These are phyloP conservation scores for Lutjanus argentimaculatus DNA, from an alignment of 2,797 vertebrate species.

Conservation along the genomic window DNA sequence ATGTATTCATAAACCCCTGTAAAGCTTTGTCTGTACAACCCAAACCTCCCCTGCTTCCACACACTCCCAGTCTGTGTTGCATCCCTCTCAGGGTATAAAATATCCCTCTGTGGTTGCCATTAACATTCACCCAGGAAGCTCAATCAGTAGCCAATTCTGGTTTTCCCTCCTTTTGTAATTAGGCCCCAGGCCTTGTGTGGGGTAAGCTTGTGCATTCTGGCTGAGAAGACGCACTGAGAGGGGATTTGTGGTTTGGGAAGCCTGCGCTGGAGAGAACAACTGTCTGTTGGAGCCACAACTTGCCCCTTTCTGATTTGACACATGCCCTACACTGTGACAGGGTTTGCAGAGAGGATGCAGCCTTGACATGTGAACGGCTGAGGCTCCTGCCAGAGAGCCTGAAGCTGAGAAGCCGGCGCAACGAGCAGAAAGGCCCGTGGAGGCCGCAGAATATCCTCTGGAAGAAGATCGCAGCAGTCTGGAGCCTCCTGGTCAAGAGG, in stretches of 20 bases:
- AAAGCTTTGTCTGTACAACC: constrained; percentile 54
- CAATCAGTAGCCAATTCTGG: constrained; percentile 80
- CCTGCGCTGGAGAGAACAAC: constrained; percentile 80
- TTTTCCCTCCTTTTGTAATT: constrained; percentile 77
- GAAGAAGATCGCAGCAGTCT: constrained; percentile 71
- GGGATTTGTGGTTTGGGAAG: constrained; percentile 83
- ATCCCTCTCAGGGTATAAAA: constrained; percentile 72
- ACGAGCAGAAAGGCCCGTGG: constrained; percentile 52
- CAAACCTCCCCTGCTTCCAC: constrained; percentile 32
- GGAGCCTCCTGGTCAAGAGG: constrained; percentile 76
- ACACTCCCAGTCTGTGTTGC: constrained; percentile 54
- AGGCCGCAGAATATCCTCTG: constrained; percentile 67
- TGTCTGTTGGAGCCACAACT: constrained; percentile 71
- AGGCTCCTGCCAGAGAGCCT: constrained; percentile 60
- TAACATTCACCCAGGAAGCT: constrained; percentile 84
- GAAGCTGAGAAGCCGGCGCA: constrained; percentile 47
- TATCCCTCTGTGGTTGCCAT: constrained; percentile 78
- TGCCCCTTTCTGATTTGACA: constrained; percentile 79
- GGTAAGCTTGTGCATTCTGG: constrained; percentile 77
- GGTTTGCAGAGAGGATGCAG: constrained; percentile 70
- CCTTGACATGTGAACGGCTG: constrained; percentile 55
- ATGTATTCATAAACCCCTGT: constrained; percentile 63
- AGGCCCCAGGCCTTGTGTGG: constrained; percentile 77
- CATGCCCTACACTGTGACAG: constrained; percentile 73
- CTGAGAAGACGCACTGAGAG: constrained; percentile 79